A percentile compares a stretch with the other conserved stretches of the same genome.
These are phyloP conservation scores for Epicauta chinensis DNA, from an alignment of 1,140 invertebrate genomes.

Conservation along the genomic window DNA sequence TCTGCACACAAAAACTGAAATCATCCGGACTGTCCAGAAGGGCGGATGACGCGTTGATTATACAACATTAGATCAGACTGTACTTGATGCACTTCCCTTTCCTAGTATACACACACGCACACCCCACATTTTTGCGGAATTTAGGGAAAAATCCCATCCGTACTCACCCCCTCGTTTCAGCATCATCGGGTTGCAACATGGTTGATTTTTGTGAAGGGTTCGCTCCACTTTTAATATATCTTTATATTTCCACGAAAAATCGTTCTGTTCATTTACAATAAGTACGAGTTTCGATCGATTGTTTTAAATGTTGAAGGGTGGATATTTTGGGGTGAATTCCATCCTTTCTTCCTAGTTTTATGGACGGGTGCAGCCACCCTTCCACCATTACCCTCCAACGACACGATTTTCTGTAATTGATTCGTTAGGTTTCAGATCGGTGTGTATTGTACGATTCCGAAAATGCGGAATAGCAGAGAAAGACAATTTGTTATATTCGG, in stretches of 20 bases:
- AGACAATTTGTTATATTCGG: no score
- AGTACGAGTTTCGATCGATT: neutral
- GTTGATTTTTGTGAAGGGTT: neutral
- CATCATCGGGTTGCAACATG: slow-evolving; percentile 10
- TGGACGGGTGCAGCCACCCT: slow-evolving; percentile 1
- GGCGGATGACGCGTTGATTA: slow-evolving; percentile 2
- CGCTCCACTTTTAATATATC: neutral
- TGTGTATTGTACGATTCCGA: no score
- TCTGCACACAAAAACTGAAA: no score
- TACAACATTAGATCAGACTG: slow-evolving; percentile 24
- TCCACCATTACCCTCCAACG: slow-evolving; percentile 4
- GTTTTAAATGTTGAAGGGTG: neutral
- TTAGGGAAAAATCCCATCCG: slow-evolving; percentile 20
- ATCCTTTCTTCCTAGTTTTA: slow-evolving; percentile 3
- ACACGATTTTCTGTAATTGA: slow-evolving; percentile 13
- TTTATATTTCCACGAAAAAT: neutral
- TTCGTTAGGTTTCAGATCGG: slow-evolving; percentile 5
- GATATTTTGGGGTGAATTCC: slow-evolving; percentile 7
- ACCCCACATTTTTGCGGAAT: slow-evolving; percentile 24
- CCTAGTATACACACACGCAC: slow-evolving; percentile 5
- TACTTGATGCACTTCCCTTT: slow-evolving; percentile 21
- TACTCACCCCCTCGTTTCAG: neutral
- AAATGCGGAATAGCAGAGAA: no score
- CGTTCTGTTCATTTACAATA: neutral
- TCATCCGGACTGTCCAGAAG: neutral